Evolutionary conservation across 2,888 invertebrate genomes (phyloP), one percentile per base, ranked within the genome.

Genomic region (Brachyptera risi): DNA sequence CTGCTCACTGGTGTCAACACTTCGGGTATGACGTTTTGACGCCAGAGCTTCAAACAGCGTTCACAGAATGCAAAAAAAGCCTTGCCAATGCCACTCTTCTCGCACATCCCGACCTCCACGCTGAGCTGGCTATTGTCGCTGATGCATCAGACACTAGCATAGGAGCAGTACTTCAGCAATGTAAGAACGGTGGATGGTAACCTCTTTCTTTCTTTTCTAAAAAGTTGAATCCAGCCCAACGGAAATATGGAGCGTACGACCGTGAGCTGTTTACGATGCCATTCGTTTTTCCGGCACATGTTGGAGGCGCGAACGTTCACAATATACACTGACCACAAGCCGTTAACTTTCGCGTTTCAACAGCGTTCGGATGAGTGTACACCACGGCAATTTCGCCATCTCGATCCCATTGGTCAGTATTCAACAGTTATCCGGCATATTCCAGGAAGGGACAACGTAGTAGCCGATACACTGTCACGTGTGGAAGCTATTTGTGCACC

Each of bases 241-340:
- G 31, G 13, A 73, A 72, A 5, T 76, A 75, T 50, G 71, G 72
- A n/a, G 70, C 70, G 23, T 76, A 74, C 62, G 74, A 77, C 58
- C 31, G 73, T 1, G 73, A 75, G 65, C n/a, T n/a, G n/a, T n/a
- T n/a, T n/a, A n/a, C n/a, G n/a, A n/a, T n/a, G n/a, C n/a, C n/a
- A n/a, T n/a, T n/a, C n/a, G n/a, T 66, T 73, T 60, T 75, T 75
- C 64, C 65, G 70, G 5, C 68, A 72, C 27, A 69, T 73, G 68
- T 40, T 76, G 0, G 76, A 77, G 67, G 73, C 49, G 2, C 47
- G 59, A 5, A 49, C 27, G 7, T 59, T 49, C 19, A 13, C 9
- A 1, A 15, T 59, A 1, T 59, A 44, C 17, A 58, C 58, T 1
- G 58, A 58, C 27, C 58, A 58, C 58, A 58, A 58, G 27, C 58